phyloP scores from a whole-genome alignment of 1,140 invertebrate species.

The Heterodera carotae region DNA sequence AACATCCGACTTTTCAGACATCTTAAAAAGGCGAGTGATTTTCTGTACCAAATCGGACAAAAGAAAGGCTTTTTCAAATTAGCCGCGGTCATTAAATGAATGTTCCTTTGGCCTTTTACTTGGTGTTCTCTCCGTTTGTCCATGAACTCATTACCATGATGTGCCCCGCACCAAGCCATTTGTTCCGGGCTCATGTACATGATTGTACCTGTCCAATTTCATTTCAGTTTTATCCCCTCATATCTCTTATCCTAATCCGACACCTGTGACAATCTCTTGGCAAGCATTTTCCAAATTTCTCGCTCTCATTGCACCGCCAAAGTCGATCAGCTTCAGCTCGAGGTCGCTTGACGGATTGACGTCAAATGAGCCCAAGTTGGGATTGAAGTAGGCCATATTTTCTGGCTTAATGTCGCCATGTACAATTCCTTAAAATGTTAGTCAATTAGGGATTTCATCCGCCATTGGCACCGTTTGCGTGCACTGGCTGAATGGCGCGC shows the following conservation, averaged over 20 bases:
- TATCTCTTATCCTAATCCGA: too few relatives aligned
- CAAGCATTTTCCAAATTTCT: conserved; percentile 3
- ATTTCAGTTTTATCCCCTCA: background rate
- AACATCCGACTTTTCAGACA: conserved; percentile 21
- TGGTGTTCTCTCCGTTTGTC: conserved; percentile 12
- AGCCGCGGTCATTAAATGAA: background rate
- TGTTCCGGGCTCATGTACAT: conserved; percentile 34
- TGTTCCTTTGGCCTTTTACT: conserved; percentile 2
- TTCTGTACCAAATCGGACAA: too few relatives aligned
- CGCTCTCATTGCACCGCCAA: conserved; percentile 17
- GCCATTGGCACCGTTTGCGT: background rate
- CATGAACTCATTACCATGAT: background rate
- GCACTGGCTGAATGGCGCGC: conserved; percentile 19
- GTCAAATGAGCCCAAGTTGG: background rate
- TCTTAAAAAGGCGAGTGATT: too few relatives aligned
- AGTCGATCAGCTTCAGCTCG: conserved; percentile 27
- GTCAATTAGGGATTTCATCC: background rate
- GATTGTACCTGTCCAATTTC: conserved; percentile 1
- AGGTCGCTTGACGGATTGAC: background rate
- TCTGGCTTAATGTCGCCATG: conserved; percentile 28
- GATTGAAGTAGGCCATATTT: conserved; percentile 26
- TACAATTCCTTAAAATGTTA: conserved; percentile 12
- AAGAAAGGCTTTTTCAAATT: too few relatives aligned
- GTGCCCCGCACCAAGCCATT: conserved; percentile 25
- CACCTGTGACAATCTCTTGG: conserved; percentile 18